Evolutionary conservation across 2,797 vertebrate genomes (phyloP).

Genomic region (Heterohyrax brucei): DNA sequence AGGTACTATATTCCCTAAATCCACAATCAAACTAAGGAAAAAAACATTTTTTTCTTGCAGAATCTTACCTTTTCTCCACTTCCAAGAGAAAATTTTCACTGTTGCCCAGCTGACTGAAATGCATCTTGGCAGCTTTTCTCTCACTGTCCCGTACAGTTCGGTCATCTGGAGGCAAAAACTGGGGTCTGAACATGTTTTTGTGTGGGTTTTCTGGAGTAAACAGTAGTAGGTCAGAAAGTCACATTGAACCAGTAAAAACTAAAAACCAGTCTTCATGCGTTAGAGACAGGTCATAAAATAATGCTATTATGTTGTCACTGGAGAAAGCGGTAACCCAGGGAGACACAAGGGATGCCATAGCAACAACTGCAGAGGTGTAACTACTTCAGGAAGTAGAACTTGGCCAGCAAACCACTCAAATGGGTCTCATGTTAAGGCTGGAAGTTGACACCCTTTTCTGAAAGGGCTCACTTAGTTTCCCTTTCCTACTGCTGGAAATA

Average conservation of each 20-base stretch:
- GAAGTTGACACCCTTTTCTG: conserved; percentile 33
- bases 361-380: conserved; percentile 27
- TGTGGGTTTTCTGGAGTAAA: conserved; percentile 66
- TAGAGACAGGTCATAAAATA: conserved; percentile 77
- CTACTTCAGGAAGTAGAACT: conserved; percentile 54
- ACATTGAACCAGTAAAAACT: conserved; percentile 75
- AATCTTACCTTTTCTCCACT: conserved; percentile 81
- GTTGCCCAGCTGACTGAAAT: conserved; percentile 82
- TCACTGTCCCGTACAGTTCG: conserved; percentile 76
- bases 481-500: not conserved
- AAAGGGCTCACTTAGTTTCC: conserved; percentile 65
- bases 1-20: conserved; percentile 62
- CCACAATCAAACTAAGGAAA: conserved; percentile 23
- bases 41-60: not conserved
- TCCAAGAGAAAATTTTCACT: conserved; percentile 82
- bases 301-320: conserved; percentile 77
- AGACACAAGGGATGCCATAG: conserved; percentile 74
- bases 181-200: conserved; percentile 65
- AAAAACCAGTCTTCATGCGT: conserved; percentile 51
- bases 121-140: conserved; percentile 75
- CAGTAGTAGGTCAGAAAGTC: conserved; percentile 64
- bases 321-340: conserved; percentile 75
- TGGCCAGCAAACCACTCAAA: conserved; percentile 46
- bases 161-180: conserved; percentile 81
- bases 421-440: not conserved